phyloP scores from a whole-genome alignment of 2,113 vertebrate species.

The Datnioides undecimradiatus region DNA sequence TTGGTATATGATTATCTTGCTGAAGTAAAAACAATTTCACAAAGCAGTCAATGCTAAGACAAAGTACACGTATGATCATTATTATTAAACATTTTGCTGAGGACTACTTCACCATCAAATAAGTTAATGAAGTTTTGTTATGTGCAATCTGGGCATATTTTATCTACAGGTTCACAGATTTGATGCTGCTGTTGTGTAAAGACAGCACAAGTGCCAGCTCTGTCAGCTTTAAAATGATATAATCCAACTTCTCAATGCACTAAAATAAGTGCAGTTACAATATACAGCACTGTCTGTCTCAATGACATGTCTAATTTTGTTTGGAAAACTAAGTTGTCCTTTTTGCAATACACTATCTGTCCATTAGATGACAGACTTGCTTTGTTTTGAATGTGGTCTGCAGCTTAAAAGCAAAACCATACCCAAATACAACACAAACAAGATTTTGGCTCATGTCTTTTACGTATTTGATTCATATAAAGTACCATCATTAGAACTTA shows the following conservation, averaged over 20 bases:
- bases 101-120: no score
- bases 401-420: neutral
- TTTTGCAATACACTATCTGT: constrained; percentile 14
- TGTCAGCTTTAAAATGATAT: neutral
- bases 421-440: neutral
- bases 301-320: neutral
- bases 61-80: neutral
- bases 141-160: no score
- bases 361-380: constrained; percentile 52
- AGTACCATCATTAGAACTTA: neutral
- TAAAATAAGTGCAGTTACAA: neutral
- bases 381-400: neutral
- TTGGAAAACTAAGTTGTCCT: no score
- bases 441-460: neutral
- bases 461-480: neutral
- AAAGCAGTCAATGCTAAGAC: neutral
- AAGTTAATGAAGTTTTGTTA: no score
- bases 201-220: no score
- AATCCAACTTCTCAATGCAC: no score
- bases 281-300: neutral
- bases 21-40: neutral
- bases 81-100: no score
- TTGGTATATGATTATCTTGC: no score
- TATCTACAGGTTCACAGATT: no score
- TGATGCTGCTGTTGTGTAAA: no score